Conservation (phyloP, 2,113 vertebrate species). For the Sardina pilchardus region DNA sequence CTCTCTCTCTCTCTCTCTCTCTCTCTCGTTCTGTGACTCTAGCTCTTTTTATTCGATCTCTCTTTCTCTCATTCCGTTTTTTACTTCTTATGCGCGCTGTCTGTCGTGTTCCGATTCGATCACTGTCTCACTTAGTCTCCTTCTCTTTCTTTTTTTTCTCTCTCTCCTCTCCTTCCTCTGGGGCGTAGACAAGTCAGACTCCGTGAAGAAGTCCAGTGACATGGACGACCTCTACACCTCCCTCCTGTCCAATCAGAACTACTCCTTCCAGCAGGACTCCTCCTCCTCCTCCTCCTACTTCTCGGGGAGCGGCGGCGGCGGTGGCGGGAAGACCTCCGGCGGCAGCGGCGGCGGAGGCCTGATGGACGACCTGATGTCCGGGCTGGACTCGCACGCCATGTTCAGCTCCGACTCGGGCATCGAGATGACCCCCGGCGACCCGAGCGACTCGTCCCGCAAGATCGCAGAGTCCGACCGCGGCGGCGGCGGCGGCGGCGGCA, state of each 20-base stretch:
- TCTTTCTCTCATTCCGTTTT: background rate
- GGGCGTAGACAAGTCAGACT: conserved; percentile 71
- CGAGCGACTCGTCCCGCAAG: conserved; percentile 69
- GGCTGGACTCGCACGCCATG: conserved; percentile 40
- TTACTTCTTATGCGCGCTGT: background rate
- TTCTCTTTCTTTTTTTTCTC: background rate
- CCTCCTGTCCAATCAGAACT: conserved; percentile 75
- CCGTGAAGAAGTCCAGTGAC: conserved; percentile 68
- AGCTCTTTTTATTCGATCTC: background rate
- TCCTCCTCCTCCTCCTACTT: conserved; percentile 49
- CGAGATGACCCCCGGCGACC: conserved; percentile 75
- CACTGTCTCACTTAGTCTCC: background rate
- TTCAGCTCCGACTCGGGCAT: conserved; percentile 82
- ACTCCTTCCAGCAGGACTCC: conserved; percentile 44
- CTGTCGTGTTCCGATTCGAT: background rate
- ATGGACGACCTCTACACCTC: conserved; percentile 88
- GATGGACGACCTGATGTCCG: conserved; percentile 37
- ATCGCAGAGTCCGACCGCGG: conserved; percentile 69
- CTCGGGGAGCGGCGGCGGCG: conserved; percentile 35
- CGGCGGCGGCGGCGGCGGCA: conserved; percentile 77
- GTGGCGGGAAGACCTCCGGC: background rate
- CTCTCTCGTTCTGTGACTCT: background rate
- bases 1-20: background rate
- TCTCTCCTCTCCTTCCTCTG: background rate
- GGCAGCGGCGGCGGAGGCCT: conserved; percentile 14